Conservation (phyloP, 2,888 invertebrate genomes). For the Philhelius pedissequus region DNA sequence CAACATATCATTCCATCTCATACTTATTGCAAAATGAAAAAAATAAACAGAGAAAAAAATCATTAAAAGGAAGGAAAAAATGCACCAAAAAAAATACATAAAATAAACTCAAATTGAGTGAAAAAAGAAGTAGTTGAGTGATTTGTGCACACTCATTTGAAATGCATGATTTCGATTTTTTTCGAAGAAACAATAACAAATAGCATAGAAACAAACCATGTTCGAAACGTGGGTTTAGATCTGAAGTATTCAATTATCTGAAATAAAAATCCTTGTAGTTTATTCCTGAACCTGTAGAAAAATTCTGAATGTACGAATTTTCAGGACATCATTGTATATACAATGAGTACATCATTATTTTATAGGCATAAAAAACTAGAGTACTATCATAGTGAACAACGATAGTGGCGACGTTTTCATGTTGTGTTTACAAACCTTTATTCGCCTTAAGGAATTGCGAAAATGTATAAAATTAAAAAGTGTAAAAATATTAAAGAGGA, state of each 20-base stretch:
- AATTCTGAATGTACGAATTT: background rate
- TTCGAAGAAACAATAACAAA: slow-evolving; percentile 11
- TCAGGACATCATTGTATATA: background rate
- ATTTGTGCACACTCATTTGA: background rate
- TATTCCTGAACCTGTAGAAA: background rate
- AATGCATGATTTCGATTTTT: slow-evolving; percentile 1
- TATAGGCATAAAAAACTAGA: no score
- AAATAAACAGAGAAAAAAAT: slow-evolving; percentile 46
- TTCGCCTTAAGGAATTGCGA: no score
- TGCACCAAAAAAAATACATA: slow-evolving; percentile 33
- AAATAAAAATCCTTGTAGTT: slow-evolving; percentile 35
- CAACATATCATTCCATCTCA: slow-evolving; percentile 52
- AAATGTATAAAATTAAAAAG: no score
- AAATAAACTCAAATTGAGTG: slow-evolving; percentile 46
- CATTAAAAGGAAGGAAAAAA: slow-evolving; percentile 15
- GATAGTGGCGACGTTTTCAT: no score
- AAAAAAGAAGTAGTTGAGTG: background rate
- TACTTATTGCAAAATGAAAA: slow-evolving; percentile 45
- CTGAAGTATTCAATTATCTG: background rate
- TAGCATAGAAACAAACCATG: slow-evolving; percentile 17
- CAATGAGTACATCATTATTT: background rate
- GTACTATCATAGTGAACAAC: no score
- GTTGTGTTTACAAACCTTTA: no score
- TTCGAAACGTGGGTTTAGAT: slow-evolving; percentile 7
- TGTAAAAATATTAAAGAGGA: no score